phyloP scores from a whole-genome alignment of 1,140 invertebrate genomes.

The Gonatopus flavifemur region DNA sequence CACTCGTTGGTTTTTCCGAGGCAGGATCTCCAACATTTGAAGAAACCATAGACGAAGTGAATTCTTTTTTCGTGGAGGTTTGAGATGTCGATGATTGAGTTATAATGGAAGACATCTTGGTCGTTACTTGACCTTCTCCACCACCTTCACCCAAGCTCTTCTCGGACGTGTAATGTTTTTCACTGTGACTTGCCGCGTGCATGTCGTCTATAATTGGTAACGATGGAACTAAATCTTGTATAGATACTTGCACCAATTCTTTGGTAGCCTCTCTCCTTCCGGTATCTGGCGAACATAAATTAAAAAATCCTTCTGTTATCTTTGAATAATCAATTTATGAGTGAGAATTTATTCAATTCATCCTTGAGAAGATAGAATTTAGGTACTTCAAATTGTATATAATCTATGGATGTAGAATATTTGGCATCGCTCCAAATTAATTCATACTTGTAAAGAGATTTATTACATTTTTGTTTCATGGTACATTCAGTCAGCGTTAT shows the following conservation, averaged over 20 bases:
- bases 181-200: conserved; percentile 52
- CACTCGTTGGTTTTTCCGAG: conserved; percentile 39
- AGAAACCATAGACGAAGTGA: conserved; percentile 44
- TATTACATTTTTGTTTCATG: no score
- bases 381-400: no score
- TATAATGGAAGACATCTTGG: conserved; percentile 53
- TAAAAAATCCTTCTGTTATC: no score
- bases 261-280: conserved; percentile 7
- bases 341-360: no score
- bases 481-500: no score
- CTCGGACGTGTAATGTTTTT: conserved; percentile 51
- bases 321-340: no score
- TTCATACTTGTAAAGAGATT: no score
- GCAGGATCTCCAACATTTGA: conserved; percentile 38
- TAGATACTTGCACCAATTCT: no score
- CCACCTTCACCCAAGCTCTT: conserved; percentile 37
- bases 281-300: no score
- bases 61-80: conserved; percentile 52
- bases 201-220: conserved; percentile 38
- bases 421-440: no score
- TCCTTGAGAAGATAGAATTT: no score
- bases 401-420: no score
- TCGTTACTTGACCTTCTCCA: conserved; percentile 37
- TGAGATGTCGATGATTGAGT: conserved; percentile 51
- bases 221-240: conserved; percentile 33